These are phyloP conservation scores for Syngnathoides biaculeatus DNA, from an alignment of 2,113 vertebrate genomes.

Conservation along the genomic window DNA sequence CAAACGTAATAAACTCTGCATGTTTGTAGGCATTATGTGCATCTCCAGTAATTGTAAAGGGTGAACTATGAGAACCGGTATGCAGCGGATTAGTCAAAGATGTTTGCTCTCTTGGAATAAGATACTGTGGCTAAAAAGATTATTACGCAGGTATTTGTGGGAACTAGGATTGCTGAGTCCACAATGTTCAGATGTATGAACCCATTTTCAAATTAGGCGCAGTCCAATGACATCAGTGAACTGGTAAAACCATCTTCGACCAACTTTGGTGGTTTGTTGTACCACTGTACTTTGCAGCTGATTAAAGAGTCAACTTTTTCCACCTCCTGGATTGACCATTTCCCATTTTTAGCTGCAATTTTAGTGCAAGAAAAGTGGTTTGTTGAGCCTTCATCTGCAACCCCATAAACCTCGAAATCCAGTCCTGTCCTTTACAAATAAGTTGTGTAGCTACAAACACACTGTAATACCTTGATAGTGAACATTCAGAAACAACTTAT, in stretches of 20 bases:
- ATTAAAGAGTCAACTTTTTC: constrained; percentile 49
- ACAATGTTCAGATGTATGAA: constrained; percentile 9
- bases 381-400: constrained; percentile 44
- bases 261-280: constrained; percentile 28
- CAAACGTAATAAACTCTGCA: constrained; percentile 9
- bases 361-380: constrained; percentile 44
- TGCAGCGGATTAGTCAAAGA: constrained; percentile 3
- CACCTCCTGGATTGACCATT: constrained; percentile 41
- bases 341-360: constrained; percentile 48
- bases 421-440: constrained; percentile 9
- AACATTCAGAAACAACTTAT: constrained; percentile 5
- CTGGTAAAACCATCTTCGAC: constrained; percentile 18
- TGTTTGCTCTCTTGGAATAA: not conserved
- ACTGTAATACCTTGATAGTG: constrained; percentile 13
- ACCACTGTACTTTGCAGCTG: constrained; percentile 39
- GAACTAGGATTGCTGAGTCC: constrained; percentile 4
- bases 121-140: constrained; percentile 15
- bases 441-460: constrained; percentile 25
- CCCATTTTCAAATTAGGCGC: constrained; percentile 5
- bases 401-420: constrained; percentile 4
- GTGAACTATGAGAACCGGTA: constrained; percentile 13
- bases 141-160: not conserved
- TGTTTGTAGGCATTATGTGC: not conserved
- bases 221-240: constrained; percentile 14
- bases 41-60: constrained; percentile 21